Evolutionary conservation across 2,113 vertebrate genomes (phyloP).

Genomic region (Ciconia boyciana): DNA sequence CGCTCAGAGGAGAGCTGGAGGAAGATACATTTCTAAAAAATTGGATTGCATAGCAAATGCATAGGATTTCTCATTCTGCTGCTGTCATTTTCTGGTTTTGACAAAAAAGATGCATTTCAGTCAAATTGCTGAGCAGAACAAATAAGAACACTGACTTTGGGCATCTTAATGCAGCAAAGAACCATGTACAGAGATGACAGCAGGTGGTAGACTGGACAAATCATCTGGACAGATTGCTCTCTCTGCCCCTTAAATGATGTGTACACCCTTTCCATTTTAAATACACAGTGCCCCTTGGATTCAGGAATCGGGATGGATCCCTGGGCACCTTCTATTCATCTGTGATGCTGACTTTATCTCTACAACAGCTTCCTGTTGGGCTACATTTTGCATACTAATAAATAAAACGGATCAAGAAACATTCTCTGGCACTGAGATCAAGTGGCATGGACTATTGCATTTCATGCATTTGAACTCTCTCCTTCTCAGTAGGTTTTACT

Average conservation of each 20-base stretch:
- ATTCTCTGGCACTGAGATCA: rapidly evolving
- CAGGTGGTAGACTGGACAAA: background rate
- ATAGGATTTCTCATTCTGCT: background rate
- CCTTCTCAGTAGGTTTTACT: background rate
- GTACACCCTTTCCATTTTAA: background rate
- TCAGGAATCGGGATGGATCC: background rate
- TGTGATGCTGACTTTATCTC: background rate
- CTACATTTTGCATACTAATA: background rate
- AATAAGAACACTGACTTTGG: background rate
- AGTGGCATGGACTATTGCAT: rapidly evolving
- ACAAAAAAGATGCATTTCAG: background rate
- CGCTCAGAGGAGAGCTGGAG: background rate
- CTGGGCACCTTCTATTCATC: background rate
- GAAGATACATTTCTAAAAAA: background rate
- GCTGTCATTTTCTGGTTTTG: background rate
- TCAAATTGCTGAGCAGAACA: background rate
- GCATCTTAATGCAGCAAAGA: background rate
- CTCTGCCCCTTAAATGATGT: background rate
- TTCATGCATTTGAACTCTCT: background rate
- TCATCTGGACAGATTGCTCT: background rate
- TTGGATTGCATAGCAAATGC: background rate
- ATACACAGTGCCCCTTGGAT: background rate
- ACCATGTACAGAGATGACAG: background rate
- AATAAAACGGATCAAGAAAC: background rate
- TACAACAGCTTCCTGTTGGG: background rate